A percentile compares a stretch with the other conserved stretches of the same genome.
Evolutionary conservation across 2,888 invertebrate species (phyloP).

Genomic region (Julus scanicus): DNA sequence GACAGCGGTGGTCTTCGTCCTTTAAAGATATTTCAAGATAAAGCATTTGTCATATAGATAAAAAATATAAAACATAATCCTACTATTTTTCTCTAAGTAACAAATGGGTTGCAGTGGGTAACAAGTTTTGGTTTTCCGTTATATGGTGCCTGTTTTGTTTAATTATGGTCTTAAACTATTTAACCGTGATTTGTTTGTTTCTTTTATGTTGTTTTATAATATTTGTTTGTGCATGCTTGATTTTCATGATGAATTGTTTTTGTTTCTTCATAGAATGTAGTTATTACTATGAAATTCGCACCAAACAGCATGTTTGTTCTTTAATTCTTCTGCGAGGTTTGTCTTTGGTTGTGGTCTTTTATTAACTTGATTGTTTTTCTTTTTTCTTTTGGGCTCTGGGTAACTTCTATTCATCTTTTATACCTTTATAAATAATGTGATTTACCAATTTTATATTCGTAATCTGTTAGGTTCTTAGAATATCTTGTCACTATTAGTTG

Average conservation of each 20-base stretch:
- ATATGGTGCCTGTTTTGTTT: not conserved
- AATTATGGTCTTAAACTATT: not conserved
- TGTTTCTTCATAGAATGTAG: slow-evolving; percentile 58
- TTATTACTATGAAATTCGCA: slow-evolving; percentile 58
- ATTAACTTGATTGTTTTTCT: not conserved
- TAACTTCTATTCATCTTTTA: not conserved
- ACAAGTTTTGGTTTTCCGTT: not conserved
- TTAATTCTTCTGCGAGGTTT: slow-evolving; percentile 61
- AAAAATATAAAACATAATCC: not conserved
- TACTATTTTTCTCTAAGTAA: no score
- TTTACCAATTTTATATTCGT: not conserved
- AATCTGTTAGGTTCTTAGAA: not conserved
- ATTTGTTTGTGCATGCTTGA: slow-evolving; percentile 24
- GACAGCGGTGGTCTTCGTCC: not conserved
- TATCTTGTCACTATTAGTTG: not conserved
- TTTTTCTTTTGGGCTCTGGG: slow-evolving; percentile 6
- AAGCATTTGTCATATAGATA: not conserved
- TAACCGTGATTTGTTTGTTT: not conserved
- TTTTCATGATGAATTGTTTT: slow-evolving; percentile 25
- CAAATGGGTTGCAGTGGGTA: no score
- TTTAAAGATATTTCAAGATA: not conserved
- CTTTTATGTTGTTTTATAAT: not conserved
- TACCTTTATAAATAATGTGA: not conserved
- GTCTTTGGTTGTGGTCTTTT: slow-evolving; percentile 56
- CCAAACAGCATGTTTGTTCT: slow-evolving; percentile 60